These are phyloP conservation scores for Zaprionus kolodkinae DNA, from an alignment of 1,140 invertebrate genomes.

Conservation along the genomic window DNA sequence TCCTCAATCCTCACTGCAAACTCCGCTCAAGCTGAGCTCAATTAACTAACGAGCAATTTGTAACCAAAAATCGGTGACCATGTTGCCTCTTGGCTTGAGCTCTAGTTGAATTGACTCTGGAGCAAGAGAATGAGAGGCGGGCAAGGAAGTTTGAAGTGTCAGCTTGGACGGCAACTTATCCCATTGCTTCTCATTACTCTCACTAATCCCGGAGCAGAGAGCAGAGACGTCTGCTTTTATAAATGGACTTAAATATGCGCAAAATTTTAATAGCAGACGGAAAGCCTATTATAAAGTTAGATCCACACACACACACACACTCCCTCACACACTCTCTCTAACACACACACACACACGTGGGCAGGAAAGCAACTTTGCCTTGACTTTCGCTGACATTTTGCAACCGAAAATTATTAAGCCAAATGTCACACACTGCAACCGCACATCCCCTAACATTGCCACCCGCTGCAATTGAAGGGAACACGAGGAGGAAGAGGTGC, in stretches of 20 bases:
- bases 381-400: constrained; percentile 64
- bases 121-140: too few relatives aligned
- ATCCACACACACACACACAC: constrained; percentile 29
- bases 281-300: constrained; percentile 59
- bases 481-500: too few relatives aligned
- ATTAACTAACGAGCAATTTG: constrained; percentile 4
- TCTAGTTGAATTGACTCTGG: too few relatives aligned
- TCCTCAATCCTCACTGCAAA: not conserved
- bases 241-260: constrained; percentile 72
- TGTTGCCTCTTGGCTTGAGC: not conserved
- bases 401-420: constrained; percentile 52
- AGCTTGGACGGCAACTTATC: constrained; percentile 4
- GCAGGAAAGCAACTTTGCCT: constrained; percentile 56
- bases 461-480: too few relatives aligned
- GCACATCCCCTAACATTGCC: too few relatives aligned
- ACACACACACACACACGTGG: constrained; percentile 13
- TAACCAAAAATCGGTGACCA: not conserved
- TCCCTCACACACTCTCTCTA: not conserved
- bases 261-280: constrained; percentile 70
- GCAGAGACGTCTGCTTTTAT: constrained; percentile 23
- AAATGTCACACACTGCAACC: constrained; percentile 56
- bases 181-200: constrained; percentile 11
- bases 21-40: not conserved
- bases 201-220: constrained; percentile 35
- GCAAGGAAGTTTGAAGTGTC: constrained; percentile 8